These are phyloP conservation scores for Oryzias dopingdopingensis DNA, from an alignment of 2,797 vertebrate genomes.

Conservation along the genomic window DNA sequence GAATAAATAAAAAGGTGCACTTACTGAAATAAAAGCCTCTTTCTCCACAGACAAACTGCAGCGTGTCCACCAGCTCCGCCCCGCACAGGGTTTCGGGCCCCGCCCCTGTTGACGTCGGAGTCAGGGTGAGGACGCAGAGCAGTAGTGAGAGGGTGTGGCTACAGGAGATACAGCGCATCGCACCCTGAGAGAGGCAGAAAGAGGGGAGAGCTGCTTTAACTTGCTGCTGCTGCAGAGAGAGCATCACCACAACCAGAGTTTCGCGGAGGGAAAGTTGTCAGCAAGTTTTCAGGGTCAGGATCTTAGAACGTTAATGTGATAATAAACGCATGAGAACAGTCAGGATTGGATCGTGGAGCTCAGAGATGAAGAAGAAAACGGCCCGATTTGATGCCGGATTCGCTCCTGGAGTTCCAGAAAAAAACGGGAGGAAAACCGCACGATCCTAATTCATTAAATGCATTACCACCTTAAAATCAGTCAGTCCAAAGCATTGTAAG, in stretches of 20 bases:
- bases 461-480: no score
- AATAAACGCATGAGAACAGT: neutral
- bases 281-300: neutral
- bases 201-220: conserved; percentile 19
- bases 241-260: conserved; percentile 28
- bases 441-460: neutral
- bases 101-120: conserved; percentile 84
- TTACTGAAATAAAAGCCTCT: conserved; percentile 99
- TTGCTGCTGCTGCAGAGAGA: conserved; percentile 11
- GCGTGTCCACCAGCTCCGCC: conserved; percentile 97
- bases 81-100: conserved; percentile 95
- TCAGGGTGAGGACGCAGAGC: conserved; percentile 94
- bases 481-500: no score
- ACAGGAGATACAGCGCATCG: conserved; percentile 88
- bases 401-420: conserved; percentile 37
- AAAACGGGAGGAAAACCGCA: conserved; percentile 38
- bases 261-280: neutral
- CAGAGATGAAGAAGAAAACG: conserved; percentile 24
- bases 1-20: conserved; percentile 88
- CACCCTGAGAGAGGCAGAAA: conserved; percentile 79
- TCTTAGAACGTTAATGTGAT: conserved; percentile 3
- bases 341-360: conserved; percentile 23
- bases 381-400: conserved; percentile 32
- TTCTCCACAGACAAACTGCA: conserved; percentile 98
- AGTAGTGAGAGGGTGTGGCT: conserved; percentile 93